Evolutionary conservation across 2,888 invertebrate genomes (phyloP).

Genomic region (Minunthozetes semirufus): DNA sequence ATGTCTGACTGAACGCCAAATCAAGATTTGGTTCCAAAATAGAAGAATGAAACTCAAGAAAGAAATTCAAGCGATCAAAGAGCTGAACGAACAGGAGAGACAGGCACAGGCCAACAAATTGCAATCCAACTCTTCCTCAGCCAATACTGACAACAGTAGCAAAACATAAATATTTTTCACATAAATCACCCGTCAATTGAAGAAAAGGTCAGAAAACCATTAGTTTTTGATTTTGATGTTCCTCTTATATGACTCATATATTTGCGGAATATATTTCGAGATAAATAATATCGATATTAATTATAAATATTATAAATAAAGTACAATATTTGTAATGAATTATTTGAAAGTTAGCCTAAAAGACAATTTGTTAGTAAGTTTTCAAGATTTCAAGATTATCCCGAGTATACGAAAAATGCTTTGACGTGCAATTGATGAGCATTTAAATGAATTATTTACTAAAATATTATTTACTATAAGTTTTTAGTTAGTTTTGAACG

Average conservation of each 20-base stretch:
- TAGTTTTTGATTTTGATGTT: constrained; percentile 13
- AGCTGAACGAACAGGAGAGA: constrained; percentile 92
- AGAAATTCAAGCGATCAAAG: constrained; percentile 76
- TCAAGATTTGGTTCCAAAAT: constrained; percentile 98
- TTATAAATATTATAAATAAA: constrained; percentile 28
- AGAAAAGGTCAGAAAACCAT: constrained; percentile 18
- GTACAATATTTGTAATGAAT: constrained; percentile 23
- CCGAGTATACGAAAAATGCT: constrained; percentile 28
- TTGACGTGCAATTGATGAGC: constrained; percentile 27
- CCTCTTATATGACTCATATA: neutral
- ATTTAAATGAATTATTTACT: constrained; percentile 15
- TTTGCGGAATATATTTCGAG: neutral
- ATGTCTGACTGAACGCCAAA: constrained; percentile 92
- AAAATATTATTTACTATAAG: neutral
- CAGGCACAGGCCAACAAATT: constrained; percentile 83
- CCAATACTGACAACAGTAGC: neutral
- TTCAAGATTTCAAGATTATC: neutral
- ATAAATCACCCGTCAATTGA: neutral
- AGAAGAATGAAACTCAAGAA: constrained; percentile 93
- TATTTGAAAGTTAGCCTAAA: constrained; percentile 3
- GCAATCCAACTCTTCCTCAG: constrained; percentile 11
- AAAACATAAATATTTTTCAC: constrained; percentile 10
- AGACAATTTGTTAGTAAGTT: constrained; percentile 11
- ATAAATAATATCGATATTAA: neutral
- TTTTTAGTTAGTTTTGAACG: constrained; percentile 1